A percentile compares a stretch with the other conserved stretches of the same genome.
Conservation (phyloP, 2,888 invertebrate genomes). For the Campoplex nolae region DNA sequence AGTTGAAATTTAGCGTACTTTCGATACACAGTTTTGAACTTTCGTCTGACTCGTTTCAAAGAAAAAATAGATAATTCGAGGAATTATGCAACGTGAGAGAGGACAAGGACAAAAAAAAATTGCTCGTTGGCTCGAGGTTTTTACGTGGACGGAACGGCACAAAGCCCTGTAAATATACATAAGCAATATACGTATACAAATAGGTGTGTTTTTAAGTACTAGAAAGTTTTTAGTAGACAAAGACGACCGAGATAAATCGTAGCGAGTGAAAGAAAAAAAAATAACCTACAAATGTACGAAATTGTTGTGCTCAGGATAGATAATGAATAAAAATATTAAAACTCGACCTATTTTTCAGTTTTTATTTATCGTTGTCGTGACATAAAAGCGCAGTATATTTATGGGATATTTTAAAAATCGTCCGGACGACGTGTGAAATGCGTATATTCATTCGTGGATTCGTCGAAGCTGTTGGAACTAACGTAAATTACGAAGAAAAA, state of each 20-base stretch:
- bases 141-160: not conserved
- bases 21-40: not conserved
- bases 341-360: not conserved
- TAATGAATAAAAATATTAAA: not conserved
- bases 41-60: not conserved
- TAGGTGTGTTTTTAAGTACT: not conserved
- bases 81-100: not conserved
- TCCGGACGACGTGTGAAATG: not conserved
- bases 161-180: not conserved
- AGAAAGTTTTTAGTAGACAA: conserved; percentile 7
- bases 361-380: not conserved
- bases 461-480: not conserved
- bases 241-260: not conserved
- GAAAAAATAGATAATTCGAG: not conserved
- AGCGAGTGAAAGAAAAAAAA: not conserved
- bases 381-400: not conserved
- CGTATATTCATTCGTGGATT: not conserved
- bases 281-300: not conserved
- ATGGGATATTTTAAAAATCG: too few relatives aligned
- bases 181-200: not conserved
- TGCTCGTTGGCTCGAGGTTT: not conserved
- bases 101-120: not conserved
- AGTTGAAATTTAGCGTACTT: not conserved
- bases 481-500: not conserved
- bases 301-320: not conserved